These are phyloP conservation scores for Chrysocyon brachyurus DNA, from an alignment of 2,797 vertebrate species.

Conservation along the genomic window DNA sequence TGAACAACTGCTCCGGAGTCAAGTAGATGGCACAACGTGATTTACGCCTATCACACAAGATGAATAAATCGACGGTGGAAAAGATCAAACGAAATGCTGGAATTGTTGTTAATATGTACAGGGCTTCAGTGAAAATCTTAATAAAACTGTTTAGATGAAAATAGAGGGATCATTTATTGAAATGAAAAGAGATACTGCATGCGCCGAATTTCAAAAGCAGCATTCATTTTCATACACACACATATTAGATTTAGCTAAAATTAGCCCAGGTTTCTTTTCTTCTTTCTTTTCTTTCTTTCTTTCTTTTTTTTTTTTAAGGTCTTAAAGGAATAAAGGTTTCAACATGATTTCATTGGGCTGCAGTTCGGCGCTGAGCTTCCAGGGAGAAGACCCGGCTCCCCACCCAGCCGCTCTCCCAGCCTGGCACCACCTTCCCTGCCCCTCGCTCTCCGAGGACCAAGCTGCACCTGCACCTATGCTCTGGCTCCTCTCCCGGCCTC, in stretches of 20 bases:
- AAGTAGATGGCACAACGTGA: slow-evolving; percentile 58
- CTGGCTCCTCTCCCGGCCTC: not conserved
- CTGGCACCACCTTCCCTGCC: not conserved
- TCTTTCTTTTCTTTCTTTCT: not conserved
- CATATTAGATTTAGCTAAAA: slow-evolving; percentile 78
- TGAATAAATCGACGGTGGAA: slow-evolving; percentile 29
- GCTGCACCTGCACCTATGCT: not conserved
- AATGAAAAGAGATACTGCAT: slow-evolving; percentile 69
- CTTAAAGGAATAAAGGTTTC: slow-evolving; percentile 71
- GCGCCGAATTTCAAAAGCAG: slow-evolving; percentile 76
- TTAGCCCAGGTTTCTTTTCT: slow-evolving; percentile 65
- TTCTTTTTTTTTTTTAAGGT: slow-evolving; percentile 13
- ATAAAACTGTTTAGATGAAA: slow-evolving; percentile 81
- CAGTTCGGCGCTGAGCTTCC: not conserved
- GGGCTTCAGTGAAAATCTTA: slow-evolving; percentile 75
- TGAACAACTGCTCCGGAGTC: slow-evolving; percentile 72
- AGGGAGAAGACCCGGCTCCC: accelerated
- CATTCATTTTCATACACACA: slow-evolving; percentile 67
- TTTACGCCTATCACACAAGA: slow-evolving; percentile 73
- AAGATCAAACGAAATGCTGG: slow-evolving; percentile 78
- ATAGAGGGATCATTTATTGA: slow-evolving; percentile 80
- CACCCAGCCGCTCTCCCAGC: not conserved
- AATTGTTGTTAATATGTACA: slow-evolving; percentile 66
- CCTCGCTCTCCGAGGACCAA: not conserved
- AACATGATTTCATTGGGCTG: slow-evolving; percentile 44